Evolutionary conservation across 2,797 vertebrate species (phyloP), one percentile per base, ranked within the genome.

Genomic region (Echeneis naucrates): DNA sequence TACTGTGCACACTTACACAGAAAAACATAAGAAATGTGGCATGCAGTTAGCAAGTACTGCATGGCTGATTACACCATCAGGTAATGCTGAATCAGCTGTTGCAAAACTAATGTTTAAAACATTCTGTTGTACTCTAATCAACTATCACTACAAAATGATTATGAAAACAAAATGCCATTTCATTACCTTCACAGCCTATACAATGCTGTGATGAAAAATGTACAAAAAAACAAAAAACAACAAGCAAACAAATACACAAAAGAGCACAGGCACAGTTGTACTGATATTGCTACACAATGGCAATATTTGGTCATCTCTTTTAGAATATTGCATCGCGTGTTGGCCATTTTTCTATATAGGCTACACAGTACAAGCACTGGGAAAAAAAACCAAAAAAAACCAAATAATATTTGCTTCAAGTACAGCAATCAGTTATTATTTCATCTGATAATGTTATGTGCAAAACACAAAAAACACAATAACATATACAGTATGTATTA

Each of bases 271-370:
- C 73, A 85, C 75, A 72, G 47, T 45, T 81, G 75, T 48, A 60
- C 51, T 59, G 42, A 52, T 61, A 61, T 75, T 78, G 83, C 88
- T 84, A 82, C 66, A 79, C 9, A 75, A 58, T 83, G 63, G 58
- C 67, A 87, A 74, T 80, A 88, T 87, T 93, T 93, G 92, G 92
- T 94, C 93, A 87, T 88, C 19, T 84, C 57, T 82, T 81, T 66
- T 54, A 78, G 82, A 86, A 61, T 58, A 73, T 72, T 82, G 57
- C 56, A 57, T 72, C 59, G 75, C 45, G 35, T 70, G 11, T 62
- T 72, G 54, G 63, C 63, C 4, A 1, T 14, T 71, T 59, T 38
- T 72, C 70, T 50, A 24, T 38, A 81, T 35, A 9, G 32, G 32
- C 32, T 33, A 79, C 21, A 60, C 57, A 82, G 69, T 35, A 76